Conservation (phyloP, 2,113 vertebrate genomes). For the Manacus vitellinus region DNA sequence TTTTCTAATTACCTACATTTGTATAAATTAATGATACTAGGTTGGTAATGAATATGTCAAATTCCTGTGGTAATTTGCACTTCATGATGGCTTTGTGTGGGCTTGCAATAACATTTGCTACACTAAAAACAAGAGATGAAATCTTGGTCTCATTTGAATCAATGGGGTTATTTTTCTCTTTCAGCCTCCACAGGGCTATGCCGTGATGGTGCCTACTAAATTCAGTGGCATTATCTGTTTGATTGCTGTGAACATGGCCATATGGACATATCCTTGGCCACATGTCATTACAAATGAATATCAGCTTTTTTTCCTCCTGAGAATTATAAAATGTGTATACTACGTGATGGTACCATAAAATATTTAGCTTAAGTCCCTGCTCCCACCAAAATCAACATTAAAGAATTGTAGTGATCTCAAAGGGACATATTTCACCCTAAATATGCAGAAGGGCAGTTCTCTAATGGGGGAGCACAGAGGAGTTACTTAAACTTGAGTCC, state of each 20-base stretch:
- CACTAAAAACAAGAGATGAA: slow-evolving; percentile 35
- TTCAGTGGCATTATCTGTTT: slow-evolving; percentile 31
- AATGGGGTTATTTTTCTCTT: background rate
- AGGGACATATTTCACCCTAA: background rate
- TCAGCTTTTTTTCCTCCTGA: background rate
- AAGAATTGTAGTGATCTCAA: background rate
- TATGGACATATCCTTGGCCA: slow-evolving; percentile 30
- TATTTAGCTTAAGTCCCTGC: background rate
- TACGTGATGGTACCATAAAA: background rate
- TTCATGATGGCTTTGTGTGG: slow-evolving; percentile 3
- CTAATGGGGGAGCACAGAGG: background rate
- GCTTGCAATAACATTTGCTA: slow-evolving; percentile 28
- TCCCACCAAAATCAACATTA: background rate
- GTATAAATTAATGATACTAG: background rate
- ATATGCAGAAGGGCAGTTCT: background rate
- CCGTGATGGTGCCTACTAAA: background rate
- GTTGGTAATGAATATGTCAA: background rate
- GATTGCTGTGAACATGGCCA: slow-evolving; percentile 16
- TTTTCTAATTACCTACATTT: background rate
- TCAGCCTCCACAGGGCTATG: slow-evolving; percentile 6
- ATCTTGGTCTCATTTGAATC: slow-evolving; percentile 36
- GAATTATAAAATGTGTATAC: background rate
- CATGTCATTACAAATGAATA: slow-evolving; percentile 41
- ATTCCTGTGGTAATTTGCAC: background rate
- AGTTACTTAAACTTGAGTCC: background rate